A percentile compares a stretch with the other conserved stretches of the same genome.
Evolutionary conservation across 2,888 invertebrate species (phyloP).

Genomic region (Standfussiana lucernea): DNA sequence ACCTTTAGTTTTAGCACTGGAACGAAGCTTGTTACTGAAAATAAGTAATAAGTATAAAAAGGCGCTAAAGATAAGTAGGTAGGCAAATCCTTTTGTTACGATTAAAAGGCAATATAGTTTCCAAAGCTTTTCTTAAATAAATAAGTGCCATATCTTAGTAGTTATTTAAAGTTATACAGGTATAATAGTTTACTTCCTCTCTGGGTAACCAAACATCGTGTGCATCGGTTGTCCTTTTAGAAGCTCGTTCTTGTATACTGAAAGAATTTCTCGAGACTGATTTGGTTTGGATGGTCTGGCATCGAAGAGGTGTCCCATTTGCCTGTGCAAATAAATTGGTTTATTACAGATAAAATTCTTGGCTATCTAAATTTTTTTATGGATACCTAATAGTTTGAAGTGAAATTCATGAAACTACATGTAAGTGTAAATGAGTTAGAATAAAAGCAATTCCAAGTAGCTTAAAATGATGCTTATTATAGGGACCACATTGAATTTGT

Average conservation of each 20-base stretch:
- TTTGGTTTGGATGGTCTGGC: constrained; percentile 86
- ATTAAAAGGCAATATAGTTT: constrained; percentile 29
- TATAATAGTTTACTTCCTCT: constrained; percentile 79
- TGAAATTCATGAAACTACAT: constrained; percentile 26
- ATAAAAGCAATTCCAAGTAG: constrained; percentile 47
- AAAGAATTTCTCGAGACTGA: constrained; percentile 86
- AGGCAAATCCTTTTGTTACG: not conserved
- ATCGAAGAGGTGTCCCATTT: constrained; percentile 89
- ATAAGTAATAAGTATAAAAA: not conserved
- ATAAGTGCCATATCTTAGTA: constrained; percentile 57
- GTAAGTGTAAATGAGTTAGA: constrained; percentile 26
- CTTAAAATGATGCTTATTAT: not conserved
- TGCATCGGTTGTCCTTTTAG: constrained; percentile 84
- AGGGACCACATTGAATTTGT: constrained; percentile 5
- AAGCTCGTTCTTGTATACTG: constrained; percentile 88
- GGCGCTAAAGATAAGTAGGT: not conserved
- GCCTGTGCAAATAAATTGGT: constrained; percentile 69
- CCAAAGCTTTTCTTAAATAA: constrained; percentile 11
- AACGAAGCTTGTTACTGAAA: constrained; percentile 21
- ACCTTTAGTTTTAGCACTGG: not conserved
- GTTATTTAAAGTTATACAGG: constrained; percentile 26
- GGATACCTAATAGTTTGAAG: not conserved
- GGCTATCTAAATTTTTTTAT: not conserved
- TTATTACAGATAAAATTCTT: constrained; percentile 4
- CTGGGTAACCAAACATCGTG: constrained; percentile 80